A percentile compares a stretch with the other conserved stretches of the same genome.
Evolutionary conservation across 1,140 invertebrate species (phyloP).

Genomic region (Brachionus rubens): DNA sequence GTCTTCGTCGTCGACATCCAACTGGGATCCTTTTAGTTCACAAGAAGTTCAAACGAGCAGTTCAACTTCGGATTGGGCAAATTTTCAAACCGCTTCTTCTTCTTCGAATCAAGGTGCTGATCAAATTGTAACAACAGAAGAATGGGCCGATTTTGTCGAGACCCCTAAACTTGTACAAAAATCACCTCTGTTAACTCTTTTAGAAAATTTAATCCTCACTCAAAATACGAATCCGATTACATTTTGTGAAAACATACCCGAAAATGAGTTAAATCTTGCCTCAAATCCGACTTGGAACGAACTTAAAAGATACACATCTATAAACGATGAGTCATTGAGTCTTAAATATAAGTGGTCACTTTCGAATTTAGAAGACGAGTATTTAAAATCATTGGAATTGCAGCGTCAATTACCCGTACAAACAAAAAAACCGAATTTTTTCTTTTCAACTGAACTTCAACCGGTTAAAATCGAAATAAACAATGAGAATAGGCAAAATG

Average conservation of each 20-base stretch:
- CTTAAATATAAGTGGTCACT: conserved; percentile 14
- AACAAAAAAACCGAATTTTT: not conserved
- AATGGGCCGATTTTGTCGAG: conserved; percentile 36
- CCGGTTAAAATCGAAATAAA: no score
- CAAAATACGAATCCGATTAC: not conserved
- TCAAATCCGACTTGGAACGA: not conserved
- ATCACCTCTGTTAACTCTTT: not conserved
- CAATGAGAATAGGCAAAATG: not conserved
- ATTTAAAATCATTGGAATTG: conserved; percentile 9
- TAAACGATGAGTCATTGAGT: conserved; percentile 29
- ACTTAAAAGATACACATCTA: not conserved
- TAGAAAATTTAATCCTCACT: conserved; percentile 5
- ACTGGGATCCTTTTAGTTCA: conserved; percentile 9
- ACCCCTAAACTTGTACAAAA: not conserved
- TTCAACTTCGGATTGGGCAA: not conserved
- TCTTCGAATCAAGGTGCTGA: not conserved
- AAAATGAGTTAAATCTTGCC: not conserved
- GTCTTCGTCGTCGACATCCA: not conserved
- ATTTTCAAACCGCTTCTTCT: not conserved
- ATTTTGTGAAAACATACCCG: conserved; percentile 1
- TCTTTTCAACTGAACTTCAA: not conserved
- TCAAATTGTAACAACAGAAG: not conserved
- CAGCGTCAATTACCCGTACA: not conserved
- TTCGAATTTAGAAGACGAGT: conserved; percentile 26
- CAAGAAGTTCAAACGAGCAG: not conserved